Base-by-base conservation (phyloP, 2,113 vertebrate species). In the Steatornis caripensis region DNA sequence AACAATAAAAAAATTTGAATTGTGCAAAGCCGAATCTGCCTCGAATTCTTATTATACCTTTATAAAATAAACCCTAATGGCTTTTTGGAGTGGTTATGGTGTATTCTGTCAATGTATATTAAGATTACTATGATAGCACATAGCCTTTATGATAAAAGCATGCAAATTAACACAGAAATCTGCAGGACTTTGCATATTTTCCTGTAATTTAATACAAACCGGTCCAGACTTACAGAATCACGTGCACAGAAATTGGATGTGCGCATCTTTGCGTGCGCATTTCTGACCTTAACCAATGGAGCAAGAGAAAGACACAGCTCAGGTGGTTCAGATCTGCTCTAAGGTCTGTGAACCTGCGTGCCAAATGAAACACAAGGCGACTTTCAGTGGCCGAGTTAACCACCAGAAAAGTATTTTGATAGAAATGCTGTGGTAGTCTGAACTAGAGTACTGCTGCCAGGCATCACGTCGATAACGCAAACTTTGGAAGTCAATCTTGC, bases 401-500 rank as follows among this genome's bases (percentile, higher is more conserved):
- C 72, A 89, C 84, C 95, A 97, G 85, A 97, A 95, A 82, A 57
- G 82, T 58, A 91, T 95, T 94, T 83, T 89, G 92, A 84, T 87
- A 72, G 84, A 77, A 72, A 80, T 84, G 81, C 76, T 90, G 91
- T 94, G 93, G 93, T 92, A 94, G 46, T 93, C 84, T 94, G 91
- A 95, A 93, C 80, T 20, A 49, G 32, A 70, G 68, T 92, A 83
- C 83, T 71, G 65, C 88, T 97, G 96, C 95, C 95, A 97, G 94
- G 84, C 93, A 85, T 88, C 92, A 77, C 94, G 97, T 97, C 95
- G 97, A 97, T 97, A 96, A 96, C 96, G 95, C 96, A 96, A 66
- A 90, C 57, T 77, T 94, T 77, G 86, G 92, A 96, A 97, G 94
- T 94, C 82, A 84, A 85, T 89, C 76, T 90, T 95, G 97, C 96